A percentile compares a stretch with the other conserved stretches of the same genome.
Conservation (phyloP, 1,140 invertebrate species). For the Platorchestia sp. region DNA sequence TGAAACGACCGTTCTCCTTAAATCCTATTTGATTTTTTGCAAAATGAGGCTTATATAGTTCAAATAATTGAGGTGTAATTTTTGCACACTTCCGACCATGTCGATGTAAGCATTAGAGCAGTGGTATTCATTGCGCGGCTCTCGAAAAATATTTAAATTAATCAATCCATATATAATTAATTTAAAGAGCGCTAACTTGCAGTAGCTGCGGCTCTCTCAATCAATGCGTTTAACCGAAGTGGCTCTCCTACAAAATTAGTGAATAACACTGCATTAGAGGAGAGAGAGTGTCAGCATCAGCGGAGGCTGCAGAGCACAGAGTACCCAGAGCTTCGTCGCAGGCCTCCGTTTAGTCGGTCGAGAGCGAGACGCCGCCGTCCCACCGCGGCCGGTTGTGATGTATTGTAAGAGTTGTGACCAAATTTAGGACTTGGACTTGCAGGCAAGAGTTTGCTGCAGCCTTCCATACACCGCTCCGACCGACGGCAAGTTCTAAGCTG, state of each 20-base stretch:
- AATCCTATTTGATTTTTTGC: no score
- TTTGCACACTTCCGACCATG: no score
- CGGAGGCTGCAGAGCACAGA: background rate
- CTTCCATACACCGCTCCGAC: background rate
- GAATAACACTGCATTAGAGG: no score
- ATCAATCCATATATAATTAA: background rate
- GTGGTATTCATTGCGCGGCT: no score
- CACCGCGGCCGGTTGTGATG: slow-evolving; percentile 2
- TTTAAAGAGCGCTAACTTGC: background rate
- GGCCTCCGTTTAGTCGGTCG: background rate
- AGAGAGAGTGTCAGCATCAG: background rate
- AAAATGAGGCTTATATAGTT: no score
- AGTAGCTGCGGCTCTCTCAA: background rate
- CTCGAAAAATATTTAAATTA: background rate
- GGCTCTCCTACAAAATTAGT: no score
- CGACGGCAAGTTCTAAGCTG: background rate
- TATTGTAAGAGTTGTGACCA: slow-evolving; percentile 29
- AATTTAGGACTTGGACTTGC: slow-evolving; percentile 34
- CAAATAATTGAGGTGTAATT: no score
- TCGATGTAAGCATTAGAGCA: no score
- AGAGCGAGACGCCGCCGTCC: background rate
- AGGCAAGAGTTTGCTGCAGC: background rate
- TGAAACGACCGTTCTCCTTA: background rate
- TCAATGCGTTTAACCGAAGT: no score
- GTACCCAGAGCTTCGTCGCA: background rate